Evolutionary conservation across 2,113 vertebrate species (phyloP).

Genomic region (Phasianus colchicus): DNA sequence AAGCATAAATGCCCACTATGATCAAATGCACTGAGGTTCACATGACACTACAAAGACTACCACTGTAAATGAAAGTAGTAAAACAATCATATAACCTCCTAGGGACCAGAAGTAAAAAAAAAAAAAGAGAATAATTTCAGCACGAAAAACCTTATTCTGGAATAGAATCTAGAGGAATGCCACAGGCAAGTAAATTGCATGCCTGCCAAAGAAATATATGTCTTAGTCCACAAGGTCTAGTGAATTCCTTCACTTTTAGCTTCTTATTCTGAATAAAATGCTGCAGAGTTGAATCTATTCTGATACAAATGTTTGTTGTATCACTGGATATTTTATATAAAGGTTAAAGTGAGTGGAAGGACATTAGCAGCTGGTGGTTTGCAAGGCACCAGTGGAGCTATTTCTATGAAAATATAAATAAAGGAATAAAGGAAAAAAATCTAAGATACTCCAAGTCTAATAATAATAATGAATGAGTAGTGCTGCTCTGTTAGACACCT

Average conservation of each 20-base stretch:
- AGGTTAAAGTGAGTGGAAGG: background rate
- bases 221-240: background rate
- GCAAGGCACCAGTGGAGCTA: background rate
- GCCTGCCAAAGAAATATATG: background rate
- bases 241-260: background rate
- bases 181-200: background rate
- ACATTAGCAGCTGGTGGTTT: background rate
- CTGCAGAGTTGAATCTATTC: background rate
- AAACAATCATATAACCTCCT: background rate
- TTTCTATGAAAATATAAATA: constrained; percentile 20
- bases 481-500: background rate
- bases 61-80: background rate
- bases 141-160: background rate
- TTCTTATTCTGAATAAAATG: background rate
- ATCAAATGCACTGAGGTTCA: background rate
- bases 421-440: background rate
- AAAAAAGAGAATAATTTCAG: background rate
- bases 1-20: background rate
- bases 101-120: background rate
- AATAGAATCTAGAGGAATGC: background rate
- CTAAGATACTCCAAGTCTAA: background rate
- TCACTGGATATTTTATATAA: background rate
- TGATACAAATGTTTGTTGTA: background rate
- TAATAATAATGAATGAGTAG: constrained; percentile 34
- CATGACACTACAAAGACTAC: background rate